Evolutionary conservation across 2,113 vertebrate genomes (phyloP).

Genomic region (Epinephelus cyanopodus): DNA sequence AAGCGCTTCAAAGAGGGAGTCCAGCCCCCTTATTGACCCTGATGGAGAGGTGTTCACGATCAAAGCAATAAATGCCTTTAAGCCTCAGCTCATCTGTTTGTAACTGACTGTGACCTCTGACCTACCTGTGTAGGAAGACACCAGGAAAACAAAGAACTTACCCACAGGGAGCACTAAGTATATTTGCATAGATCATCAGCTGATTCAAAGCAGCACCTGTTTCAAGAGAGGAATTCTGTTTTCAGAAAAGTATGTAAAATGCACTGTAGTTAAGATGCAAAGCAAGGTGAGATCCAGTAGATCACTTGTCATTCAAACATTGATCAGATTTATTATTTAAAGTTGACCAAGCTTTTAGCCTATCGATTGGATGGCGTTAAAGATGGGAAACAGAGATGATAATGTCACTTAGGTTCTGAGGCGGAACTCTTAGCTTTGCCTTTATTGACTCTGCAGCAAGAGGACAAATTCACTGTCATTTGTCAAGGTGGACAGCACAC

Average conservation of each 20-base stretch:
- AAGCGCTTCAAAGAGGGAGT: background rate
- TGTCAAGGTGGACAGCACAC: conserved; percentile 55
- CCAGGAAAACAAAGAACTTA: background rate
- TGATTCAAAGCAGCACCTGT: background rate
- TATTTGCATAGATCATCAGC: conserved; percentile 11
- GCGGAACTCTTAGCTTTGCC: background rate
- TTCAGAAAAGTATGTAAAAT: background rate
- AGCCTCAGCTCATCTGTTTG: conserved; percentile 1
- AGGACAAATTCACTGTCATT: conserved; percentile 12
- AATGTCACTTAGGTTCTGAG: conserved; percentile 7
- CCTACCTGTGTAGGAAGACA: background rate
- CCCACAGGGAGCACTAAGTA: conserved; percentile 17
- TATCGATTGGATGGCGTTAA: background rate
- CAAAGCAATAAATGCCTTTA: background rate
- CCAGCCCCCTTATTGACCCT: background rate
- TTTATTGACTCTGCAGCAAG: conserved; percentile 1
- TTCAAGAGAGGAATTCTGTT: conserved; percentile 3
- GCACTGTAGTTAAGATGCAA: background rate
- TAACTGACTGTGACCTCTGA: conserved; percentile 20
- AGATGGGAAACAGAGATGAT: conserved; percentile 20
- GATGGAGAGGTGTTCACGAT: background rate
- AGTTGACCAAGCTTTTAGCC: background rate
- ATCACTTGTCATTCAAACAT: conserved; percentile 8
- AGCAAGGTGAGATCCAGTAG: background rate
- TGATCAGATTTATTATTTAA: background rate